Conservation (phyloP, 2,113 vertebrate species). For the Gobio gobio region DNA sequence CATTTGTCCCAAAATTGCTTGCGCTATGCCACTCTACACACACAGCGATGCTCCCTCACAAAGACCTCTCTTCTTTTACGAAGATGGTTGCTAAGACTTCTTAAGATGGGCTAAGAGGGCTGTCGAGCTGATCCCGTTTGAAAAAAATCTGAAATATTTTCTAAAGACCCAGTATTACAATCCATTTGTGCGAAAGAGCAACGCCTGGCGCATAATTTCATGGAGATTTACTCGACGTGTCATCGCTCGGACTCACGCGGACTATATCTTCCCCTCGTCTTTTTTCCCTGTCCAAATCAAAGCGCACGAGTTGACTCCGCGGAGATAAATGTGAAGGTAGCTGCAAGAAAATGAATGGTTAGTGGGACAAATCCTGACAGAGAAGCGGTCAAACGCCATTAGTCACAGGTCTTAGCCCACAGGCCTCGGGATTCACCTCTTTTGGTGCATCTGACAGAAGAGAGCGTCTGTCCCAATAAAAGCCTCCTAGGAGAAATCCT, state of each 20-base stretch:
- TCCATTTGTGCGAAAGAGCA: slow-evolving; percentile 32
- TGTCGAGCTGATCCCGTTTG: slow-evolving; percentile 10
- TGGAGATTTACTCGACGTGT: slow-evolving; percentile 53
- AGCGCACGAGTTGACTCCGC: slow-evolving; percentile 68
- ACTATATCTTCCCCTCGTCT: slow-evolving; percentile 30
- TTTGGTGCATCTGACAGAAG: slow-evolving; percentile 70
- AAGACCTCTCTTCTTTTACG: slow-evolving; percentile 11
- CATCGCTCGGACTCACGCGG: slow-evolving; percentile 66
- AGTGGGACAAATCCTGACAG: slow-evolving; percentile 75
- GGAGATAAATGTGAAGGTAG: slow-evolving; percentile 82
- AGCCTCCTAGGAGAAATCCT: slow-evolving; percentile 74
- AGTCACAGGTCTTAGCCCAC: slow-evolving; percentile 86
- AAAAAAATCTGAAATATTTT: slow-evolving; percentile 34
- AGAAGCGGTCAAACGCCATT: slow-evolving; percentile 83
- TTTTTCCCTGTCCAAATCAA: slow-evolving; percentile 48
- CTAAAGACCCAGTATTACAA: slow-evolving; percentile 24
- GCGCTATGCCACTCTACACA: neutral
- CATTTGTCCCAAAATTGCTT: slow-evolving; percentile 2
- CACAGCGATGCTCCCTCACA: slow-evolving; percentile 17
- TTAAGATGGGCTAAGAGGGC: slow-evolving; percentile 29
- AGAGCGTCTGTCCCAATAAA: slow-evolving; percentile 70
- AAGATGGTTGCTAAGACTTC: slow-evolving; percentile 34
- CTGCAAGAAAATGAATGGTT: slow-evolving; percentile 78
- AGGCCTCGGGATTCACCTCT: slow-evolving; percentile 69
- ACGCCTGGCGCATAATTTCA: slow-evolving; percentile 62